Conservation (phyloP, 2,113 vertebrate species). For the Mixornis gularis region DNA sequence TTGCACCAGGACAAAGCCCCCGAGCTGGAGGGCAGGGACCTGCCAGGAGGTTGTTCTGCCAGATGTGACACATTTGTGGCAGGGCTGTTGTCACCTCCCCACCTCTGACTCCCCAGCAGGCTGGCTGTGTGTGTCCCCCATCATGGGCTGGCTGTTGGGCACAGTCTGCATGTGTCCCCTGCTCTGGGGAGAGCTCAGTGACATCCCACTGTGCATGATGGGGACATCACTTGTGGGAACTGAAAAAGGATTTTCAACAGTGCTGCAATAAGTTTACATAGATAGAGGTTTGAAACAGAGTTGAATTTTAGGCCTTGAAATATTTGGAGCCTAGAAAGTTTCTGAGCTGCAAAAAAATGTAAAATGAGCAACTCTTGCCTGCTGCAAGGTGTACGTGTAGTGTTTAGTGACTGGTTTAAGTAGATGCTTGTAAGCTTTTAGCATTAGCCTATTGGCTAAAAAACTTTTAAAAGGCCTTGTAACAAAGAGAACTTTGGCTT, state of each 20-base stretch:
- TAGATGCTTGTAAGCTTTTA: background rate
- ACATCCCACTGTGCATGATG: rapidly evolving
- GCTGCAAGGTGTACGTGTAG: background rate
- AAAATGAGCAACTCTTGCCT: background rate
- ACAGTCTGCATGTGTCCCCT: background rate
- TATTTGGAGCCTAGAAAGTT: background rate
- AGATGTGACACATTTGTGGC: background rate
- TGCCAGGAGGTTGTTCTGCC: rapidly evolving
- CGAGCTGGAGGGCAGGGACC: background rate
- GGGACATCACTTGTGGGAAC: background rate
- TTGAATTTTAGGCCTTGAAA: background rate
- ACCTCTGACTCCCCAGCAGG: background rate
- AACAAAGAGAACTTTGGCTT: background rate
- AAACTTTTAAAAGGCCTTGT: background rate
- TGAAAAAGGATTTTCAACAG: too few species aligned
- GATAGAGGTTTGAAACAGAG: background rate
- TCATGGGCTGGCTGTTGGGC: background rate
- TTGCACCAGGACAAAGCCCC: background rate
- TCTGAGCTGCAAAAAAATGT: background rate
- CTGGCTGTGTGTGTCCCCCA: background rate
- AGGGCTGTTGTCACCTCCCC: background rate
- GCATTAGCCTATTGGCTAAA: background rate
- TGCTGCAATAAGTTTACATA: background rate
- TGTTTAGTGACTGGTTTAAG: background rate
- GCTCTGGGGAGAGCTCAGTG: background rate